Conservation (phyloP, 2,113 vertebrate genomes). For the Neotoma lepida region DNA sequence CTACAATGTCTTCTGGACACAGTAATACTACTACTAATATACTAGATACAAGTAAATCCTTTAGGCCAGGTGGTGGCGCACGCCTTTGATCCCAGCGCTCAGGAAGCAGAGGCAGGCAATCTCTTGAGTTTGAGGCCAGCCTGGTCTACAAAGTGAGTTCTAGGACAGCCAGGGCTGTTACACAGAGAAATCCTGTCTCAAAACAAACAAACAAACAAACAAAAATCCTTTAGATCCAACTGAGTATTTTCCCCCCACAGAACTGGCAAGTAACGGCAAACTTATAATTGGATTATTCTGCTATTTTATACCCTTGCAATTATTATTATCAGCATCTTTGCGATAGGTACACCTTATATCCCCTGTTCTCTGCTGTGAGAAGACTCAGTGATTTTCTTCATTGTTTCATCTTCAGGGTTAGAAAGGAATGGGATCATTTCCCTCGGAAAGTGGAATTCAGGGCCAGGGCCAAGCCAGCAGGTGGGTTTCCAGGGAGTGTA, state of each 20-base stretch:
- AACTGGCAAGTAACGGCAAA: background rate
- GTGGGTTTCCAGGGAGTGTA: slow-evolving; percentile 61
- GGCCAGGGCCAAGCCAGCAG: slow-evolving; percentile 52
- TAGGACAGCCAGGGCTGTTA: background rate
- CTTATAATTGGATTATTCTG: slow-evolving; percentile 34
- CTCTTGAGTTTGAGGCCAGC: no score
- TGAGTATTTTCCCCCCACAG: background rate
- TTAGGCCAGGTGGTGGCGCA: background rate
- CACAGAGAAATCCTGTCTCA: background rate
- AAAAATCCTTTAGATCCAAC: background rate
- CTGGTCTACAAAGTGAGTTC: no score
- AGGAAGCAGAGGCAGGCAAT: background rate
- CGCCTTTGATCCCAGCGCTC: background rate
- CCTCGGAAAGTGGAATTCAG: slow-evolving; percentile 42
- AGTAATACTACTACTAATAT: background rate
- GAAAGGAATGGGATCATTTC: slow-evolving; percentile 63
- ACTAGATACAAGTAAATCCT: slow-evolving; percentile 2
- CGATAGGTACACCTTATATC: background rate
- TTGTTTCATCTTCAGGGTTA: slow-evolving; percentile 55
- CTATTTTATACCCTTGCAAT: background rate
- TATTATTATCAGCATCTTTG: background rate
- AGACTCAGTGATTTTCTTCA: background rate
- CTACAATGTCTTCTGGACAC: background rate
- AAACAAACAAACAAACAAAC: background rate
- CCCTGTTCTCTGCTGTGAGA: background rate